phyloP scores from a whole-genome alignment of 2,113 vertebrate species.

The Paedocypris sp. region DNA sequence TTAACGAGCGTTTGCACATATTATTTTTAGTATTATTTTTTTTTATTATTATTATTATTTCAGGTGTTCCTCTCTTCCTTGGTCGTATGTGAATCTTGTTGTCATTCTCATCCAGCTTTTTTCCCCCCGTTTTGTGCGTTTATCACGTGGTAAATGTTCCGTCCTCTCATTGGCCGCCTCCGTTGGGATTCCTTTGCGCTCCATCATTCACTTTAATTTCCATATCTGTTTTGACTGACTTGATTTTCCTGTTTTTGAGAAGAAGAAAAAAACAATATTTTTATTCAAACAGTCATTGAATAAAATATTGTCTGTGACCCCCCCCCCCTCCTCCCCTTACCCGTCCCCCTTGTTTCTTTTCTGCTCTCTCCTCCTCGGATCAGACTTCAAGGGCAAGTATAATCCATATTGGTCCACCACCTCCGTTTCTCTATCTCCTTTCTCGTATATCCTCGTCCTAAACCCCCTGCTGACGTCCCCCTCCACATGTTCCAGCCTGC shows the following conservation, averaged over 20 bases:
- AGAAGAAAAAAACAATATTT: conserved; percentile 97
- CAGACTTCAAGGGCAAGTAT: conserved; percentile 98
- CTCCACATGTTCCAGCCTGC: conserved; percentile 70
- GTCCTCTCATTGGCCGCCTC: not conserved
- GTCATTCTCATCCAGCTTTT: conserved; percentile 32
- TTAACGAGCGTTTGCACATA: conserved; percentile 5
- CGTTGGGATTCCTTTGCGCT: not conserved
- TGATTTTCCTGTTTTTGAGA: conserved; percentile 62
- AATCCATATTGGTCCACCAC: conserved; percentile 95
- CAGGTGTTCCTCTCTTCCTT: conserved; percentile 21
- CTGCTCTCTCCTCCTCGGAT: conserved; percentile 99
- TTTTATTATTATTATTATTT: conserved; percentile 49
- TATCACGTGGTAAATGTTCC: not conserved
- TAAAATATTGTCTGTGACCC: conserved; percentile 99
- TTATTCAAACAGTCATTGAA: conserved; percentile 99
- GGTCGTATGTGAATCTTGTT: conserved; percentile 56
- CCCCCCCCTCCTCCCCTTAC: conserved; percentile 66
- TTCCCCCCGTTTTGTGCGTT: conserved; percentile 2
- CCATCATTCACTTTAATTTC: conserved; percentile 18
- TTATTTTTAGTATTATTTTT: conserved; percentile 14
- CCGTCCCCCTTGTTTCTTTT: conserved; percentile 88
- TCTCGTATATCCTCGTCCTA: conserved; percentile 37
- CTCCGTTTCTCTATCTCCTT: conserved; percentile 55
- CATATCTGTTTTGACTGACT: conserved; percentile 74
- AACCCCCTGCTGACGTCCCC: conserved; percentile 38